These are phyloP conservation scores for Anastatus disparis DNA, from an alignment of 1,140 invertebrate species.

Conservation along the genomic window DNA sequence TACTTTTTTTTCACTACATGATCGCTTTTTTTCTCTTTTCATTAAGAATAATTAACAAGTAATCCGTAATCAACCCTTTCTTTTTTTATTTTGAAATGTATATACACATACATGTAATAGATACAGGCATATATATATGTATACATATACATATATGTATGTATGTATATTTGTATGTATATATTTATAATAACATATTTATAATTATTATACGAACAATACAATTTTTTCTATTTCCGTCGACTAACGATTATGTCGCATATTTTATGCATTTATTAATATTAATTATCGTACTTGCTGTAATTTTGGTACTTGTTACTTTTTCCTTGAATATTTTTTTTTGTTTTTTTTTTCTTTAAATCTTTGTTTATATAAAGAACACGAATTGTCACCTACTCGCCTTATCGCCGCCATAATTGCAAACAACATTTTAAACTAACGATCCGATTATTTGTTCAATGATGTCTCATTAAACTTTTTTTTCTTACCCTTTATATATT, in stretches of 20 bases:
- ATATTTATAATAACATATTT: not conserved
- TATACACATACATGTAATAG: not conserved
- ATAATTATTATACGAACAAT: not conserved
- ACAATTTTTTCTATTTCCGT: not conserved
- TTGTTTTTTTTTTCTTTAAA: not conserved
- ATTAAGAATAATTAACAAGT: conserved; percentile 38
- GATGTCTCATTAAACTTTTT: no score
- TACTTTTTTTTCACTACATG: conserved; percentile 11
- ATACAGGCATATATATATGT: not conserved
- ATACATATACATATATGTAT: not conserved
- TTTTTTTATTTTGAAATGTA: not conserved
- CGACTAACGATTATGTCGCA: not conserved
- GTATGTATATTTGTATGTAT: not conserved
- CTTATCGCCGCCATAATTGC: no score
- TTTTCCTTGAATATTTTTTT: not conserved
- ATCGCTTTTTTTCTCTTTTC: conserved; percentile 16
- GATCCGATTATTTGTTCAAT: no score
- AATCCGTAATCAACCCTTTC: conserved; percentile 9
- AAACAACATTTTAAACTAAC: no score
- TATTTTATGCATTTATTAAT: not conserved
- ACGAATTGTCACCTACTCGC: no score
- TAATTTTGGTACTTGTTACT: not conserved
- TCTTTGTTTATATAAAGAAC: no score
- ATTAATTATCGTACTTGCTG: not conserved
- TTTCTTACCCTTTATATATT: no score